Conservation (phyloP, 2,113 vertebrate species). For the Neogobius melanostomus region DNA sequence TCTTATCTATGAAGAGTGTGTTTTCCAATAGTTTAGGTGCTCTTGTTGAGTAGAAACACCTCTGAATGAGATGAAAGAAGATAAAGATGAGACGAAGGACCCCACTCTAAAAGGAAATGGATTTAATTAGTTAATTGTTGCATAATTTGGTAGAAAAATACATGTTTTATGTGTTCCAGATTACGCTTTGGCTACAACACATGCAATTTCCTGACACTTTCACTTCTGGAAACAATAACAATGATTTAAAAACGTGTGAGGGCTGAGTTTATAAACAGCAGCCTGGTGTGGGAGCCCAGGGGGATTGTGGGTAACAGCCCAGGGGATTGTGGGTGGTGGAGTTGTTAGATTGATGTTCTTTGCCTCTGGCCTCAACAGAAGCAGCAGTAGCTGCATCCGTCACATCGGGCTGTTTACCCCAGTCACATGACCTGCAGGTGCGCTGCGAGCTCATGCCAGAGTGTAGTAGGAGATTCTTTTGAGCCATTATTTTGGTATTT, state of each 20-base stretch:
- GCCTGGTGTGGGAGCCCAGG: conserved; percentile 7
- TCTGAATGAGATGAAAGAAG: no score
- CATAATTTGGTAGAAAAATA: conserved; percentile 12
- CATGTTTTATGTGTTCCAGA: conserved; percentile 4
- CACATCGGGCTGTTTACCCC: conserved; percentile 47
- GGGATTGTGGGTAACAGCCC: conserved; percentile 9
- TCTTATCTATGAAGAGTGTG: no score
- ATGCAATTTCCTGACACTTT: conserved; percentile 1
- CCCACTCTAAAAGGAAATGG: no score
- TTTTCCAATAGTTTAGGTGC: no score
- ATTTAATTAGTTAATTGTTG: conserved; percentile 9
- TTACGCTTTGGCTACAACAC: neutral
- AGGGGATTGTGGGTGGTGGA: conserved; percentile 10
- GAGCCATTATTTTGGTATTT: no score
- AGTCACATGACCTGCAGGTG: conserved; percentile 44
- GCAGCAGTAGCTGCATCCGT: conserved; percentile 1
- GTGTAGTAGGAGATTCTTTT: no score
- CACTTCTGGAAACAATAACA: conserved; percentile 17
- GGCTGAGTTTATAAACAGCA: conserved; percentile 14
- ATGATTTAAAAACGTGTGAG: neutral
- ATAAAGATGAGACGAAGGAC: no score
- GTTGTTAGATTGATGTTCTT: conserved; percentile 11
- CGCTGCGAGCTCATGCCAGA: conserved; percentile 10
- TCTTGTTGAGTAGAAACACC: no score
- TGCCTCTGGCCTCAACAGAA: conserved; percentile 19